Percentiles rank a stretch among this genome's conserved stretches.
Evolutionary conservation across 2,888 invertebrate species (phyloP).

Genomic region (Drosophila fulvimacula): DNA sequence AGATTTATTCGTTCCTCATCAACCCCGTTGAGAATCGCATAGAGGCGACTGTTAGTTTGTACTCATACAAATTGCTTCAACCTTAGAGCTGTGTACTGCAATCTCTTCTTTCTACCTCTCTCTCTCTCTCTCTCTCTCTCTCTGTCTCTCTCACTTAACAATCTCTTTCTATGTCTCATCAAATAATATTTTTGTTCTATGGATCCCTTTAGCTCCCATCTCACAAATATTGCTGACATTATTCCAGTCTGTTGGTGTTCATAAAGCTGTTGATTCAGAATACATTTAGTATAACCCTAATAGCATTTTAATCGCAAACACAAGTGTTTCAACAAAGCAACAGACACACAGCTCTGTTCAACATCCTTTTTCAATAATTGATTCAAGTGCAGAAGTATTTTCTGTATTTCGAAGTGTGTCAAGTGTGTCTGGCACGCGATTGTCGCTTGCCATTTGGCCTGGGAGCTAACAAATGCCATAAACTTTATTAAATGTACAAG

Average conservation of each 20-base stretch:
- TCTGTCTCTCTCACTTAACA: not conserved
- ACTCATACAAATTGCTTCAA: no score
- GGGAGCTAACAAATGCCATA: constrained; percentile 50
- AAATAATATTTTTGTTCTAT: no score
- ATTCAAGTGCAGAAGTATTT: constrained; percentile 15
- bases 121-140: not conserved
- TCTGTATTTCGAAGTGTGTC: constrained; percentile 38
- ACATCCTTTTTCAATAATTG: constrained; percentile 38
- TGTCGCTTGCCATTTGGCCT: constrained; percentile 42
- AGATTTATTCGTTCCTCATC: no score
- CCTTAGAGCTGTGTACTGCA: no score
- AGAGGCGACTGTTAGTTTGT: no score
- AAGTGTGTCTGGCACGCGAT: constrained; percentile 47
- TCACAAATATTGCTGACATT: not conserved
- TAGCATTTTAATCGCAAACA: not conserved
- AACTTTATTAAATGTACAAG: constrained; percentile 56
- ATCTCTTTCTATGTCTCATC: no score
- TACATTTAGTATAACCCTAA: not conserved
- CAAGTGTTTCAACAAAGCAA: not conserved
- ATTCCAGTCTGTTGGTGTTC: not conserved
- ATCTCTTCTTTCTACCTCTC: no score
- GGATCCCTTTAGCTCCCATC: no score
- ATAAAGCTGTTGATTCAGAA: not conserved
- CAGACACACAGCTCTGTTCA: not conserved
- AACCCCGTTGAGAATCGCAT: no score